phyloP scores from a whole-genome alignment of 2,888 invertebrate genomes.

The Drepana falcataria region DNA sequence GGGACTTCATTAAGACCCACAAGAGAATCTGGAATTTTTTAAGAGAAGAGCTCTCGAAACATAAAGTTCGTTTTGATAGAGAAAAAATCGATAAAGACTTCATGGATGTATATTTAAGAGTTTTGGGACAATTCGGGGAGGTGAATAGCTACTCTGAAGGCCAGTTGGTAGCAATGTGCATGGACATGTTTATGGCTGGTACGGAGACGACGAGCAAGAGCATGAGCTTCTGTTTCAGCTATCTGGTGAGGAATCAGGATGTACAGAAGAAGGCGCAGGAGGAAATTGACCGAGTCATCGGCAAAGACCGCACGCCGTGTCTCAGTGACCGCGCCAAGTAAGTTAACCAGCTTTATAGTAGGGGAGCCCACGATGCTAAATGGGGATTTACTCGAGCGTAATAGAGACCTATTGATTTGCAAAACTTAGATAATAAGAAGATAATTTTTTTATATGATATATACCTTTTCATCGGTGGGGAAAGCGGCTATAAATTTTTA shows the following conservation, averaged over 20 bases:
- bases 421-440: too few relatives aligned
- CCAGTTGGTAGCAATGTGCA: conserved; percentile 87
- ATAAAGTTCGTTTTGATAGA: conserved; percentile 80
- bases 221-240: conserved; percentile 86
- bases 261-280: conserved; percentile 86
- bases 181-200: conserved; percentile 93
- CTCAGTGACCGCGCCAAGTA: conserved; percentile 85
- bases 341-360: conserved; percentile 25
- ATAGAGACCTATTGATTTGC: too few relatives aligned
- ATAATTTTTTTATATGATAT: too few relatives aligned
- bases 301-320: conserved; percentile 82
- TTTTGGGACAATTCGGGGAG: conserved; percentile 79
- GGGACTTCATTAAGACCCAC: conserved; percentile 84
- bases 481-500: too few relatives aligned
- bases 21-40: conserved; percentile 85
- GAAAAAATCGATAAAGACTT: conserved; percentile 84
- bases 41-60: conserved; percentile 83
- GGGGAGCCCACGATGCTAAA: too few relatives aligned
- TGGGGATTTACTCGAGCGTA: too few relatives aligned
- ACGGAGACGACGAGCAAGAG: conserved; percentile 91
- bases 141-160: conserved; percentile 81
- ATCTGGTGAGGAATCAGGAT: conserved; percentile 83
- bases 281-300: conserved; percentile 87
- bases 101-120: conserved; percentile 89
- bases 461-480: too few relatives aligned